These are phyloP conservation scores for Illadopsis cleaveri DNA, from an alignment of 2,113 vertebrate species.

Conservation along the genomic window DNA sequence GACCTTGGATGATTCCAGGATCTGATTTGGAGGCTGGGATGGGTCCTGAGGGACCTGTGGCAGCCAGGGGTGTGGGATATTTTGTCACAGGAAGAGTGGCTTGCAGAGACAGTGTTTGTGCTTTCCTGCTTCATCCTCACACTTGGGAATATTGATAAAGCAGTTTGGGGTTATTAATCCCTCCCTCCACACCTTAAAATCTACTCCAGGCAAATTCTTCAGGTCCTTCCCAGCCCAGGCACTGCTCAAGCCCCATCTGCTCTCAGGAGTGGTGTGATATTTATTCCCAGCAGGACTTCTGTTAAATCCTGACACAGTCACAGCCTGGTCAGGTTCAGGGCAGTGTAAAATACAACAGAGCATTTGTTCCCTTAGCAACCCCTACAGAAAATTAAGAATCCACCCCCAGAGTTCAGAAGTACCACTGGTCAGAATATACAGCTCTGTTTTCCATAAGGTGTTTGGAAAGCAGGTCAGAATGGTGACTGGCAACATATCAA, in stretches of 20 bases:
- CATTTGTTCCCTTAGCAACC: neutral
- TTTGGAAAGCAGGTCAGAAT: neutral
- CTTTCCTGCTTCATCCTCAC: neutral
- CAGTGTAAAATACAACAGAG: neutral
- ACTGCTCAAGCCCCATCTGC: neutral
- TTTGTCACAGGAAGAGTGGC: neutral
- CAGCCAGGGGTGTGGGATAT: neutral
- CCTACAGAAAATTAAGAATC: neutral
- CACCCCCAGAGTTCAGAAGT: neutral
- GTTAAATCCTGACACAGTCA: neutral
- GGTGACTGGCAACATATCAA: fast-evolving
- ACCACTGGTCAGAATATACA: neutral
- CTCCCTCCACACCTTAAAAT: neutral
- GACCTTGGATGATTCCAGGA: neutral
- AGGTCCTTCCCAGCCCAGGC: neutral
- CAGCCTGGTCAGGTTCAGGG: neutral
- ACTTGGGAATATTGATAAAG: neutral
- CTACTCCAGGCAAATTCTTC: neutral
- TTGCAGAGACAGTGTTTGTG: neutral
- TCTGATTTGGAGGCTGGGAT: neutral
- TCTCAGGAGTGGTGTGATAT: neutral
- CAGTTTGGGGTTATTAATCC: neutral
- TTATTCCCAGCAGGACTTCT: neutral
- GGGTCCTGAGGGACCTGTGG: neutral
- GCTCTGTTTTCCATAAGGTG: neutral